Evolutionary conservation across 2,113 vertebrate genomes (phyloP).

Genomic region (Psilopogon haemacephalus): DNA sequence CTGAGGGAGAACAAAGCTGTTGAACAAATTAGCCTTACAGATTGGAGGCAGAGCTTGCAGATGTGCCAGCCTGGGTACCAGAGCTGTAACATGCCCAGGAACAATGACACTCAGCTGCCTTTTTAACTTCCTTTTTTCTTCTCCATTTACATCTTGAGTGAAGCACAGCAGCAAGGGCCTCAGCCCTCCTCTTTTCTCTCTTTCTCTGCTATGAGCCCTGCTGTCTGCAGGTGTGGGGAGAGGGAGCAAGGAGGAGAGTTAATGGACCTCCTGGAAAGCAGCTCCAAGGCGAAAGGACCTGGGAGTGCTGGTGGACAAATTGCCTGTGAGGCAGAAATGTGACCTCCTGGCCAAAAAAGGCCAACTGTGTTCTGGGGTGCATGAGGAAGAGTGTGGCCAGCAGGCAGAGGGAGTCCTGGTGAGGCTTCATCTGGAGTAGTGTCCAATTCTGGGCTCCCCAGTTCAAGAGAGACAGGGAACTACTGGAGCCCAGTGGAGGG

Average conservation of each 20-base stretch:
- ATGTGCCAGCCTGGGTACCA: slow-evolving; percentile 40
- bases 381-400: no score
- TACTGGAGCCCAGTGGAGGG: no score
- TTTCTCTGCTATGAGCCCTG: background rate
- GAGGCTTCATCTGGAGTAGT: no score
- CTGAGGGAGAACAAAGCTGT: slow-evolving; percentile 73
- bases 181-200: background rate
- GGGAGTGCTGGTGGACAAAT: no score
- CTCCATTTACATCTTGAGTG: background rate
- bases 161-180: background rate
- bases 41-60: slow-evolving; percentile 73
- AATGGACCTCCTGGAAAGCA: accelerated
- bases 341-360: no score
- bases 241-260: background rate
- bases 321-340: no score
- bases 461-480: no score
- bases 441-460: no score
- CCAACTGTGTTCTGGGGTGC: no score
- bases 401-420: no score
- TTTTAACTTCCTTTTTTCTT: background rate
- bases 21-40: slow-evolving; percentile 77
- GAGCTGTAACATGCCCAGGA: slow-evolving; percentile 3
- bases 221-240: background rate
- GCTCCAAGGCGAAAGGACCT: no score
- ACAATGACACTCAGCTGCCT: background rate